Conservation (phyloP, 2,797 vertebrate genomes). For the Cygnus olor region DNA sequence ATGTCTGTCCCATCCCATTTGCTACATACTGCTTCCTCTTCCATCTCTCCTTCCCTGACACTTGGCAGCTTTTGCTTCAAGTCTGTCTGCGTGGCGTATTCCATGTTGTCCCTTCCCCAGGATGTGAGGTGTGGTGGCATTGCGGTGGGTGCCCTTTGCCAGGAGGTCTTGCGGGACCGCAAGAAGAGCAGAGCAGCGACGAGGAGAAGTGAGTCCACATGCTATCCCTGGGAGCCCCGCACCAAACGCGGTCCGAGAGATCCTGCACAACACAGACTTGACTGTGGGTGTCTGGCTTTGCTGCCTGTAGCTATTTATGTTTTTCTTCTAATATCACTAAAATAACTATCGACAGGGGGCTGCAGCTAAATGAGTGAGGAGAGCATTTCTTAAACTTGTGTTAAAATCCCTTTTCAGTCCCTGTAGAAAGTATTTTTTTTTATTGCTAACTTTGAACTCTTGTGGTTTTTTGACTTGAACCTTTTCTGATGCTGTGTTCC, state of each 20-base stretch:
- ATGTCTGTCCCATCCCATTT: neutral
- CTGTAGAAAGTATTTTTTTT: neutral
- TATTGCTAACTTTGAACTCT: neutral
- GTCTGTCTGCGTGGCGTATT: neutral
- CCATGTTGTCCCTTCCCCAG: neutral
- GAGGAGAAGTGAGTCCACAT: neutral
- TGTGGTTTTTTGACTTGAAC: neutral
- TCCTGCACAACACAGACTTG: neutral
- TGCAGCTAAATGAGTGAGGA: neutral
- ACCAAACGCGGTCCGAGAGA: neutral
- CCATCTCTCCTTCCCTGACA: neutral
- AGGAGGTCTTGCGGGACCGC: neutral
- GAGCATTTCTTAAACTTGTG: neutral
- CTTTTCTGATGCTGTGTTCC: neutral
- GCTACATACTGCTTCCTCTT: neutral
- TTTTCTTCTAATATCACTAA: neutral
- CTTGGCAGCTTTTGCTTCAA: neutral
- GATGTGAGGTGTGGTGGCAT: neutral
- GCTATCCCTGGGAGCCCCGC: neutral
- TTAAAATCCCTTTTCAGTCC: neutral
- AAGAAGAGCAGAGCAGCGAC: accelerated
- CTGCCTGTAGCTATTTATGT: neutral
- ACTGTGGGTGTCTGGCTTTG: neutral
- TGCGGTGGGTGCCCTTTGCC: neutral
- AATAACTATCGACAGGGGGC: neutral